phyloP scores from a whole-genome alignment of 2,888 invertebrate species.

The Pachliopta kotzebuea region DNA sequence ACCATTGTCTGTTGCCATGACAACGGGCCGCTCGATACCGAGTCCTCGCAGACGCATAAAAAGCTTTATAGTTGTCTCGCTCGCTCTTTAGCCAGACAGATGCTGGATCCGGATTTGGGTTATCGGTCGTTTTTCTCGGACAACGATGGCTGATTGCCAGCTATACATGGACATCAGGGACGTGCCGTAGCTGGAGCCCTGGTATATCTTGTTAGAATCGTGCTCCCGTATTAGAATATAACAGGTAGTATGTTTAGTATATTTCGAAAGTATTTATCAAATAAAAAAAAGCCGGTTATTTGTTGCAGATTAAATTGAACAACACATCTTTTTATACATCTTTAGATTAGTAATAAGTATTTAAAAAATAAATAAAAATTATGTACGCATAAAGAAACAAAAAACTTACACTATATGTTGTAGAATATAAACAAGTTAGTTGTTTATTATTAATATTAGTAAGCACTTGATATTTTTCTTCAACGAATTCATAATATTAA shows the following conservation, averaged over 20 bases:
- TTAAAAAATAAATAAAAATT: constrained; percentile 9
- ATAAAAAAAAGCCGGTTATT: too few species aligned
- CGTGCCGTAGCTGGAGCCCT: constrained; percentile 43
- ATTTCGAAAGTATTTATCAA: too few species aligned
- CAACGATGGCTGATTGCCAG: constrained; percentile 71
- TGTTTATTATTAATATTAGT: background rate
- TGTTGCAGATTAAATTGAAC: too few species aligned
- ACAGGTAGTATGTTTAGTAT: too few species aligned
- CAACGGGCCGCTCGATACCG: constrained; percentile 76
- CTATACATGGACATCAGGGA: constrained; percentile 66
- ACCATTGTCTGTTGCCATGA: constrained; percentile 80
- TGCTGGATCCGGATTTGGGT: constrained; percentile 63
- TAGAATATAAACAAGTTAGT: background rate
- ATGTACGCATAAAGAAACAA: too few species aligned
- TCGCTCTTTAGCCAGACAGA: constrained; percentile 63
- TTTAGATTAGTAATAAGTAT: background rate
- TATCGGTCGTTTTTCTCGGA: constrained; percentile 57
- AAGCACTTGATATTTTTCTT: background rate
- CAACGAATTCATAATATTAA: background rate
- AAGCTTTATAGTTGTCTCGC: constrained; percentile 70
- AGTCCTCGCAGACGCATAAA: constrained; percentile 58
- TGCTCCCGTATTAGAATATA: constrained; percentile 57
- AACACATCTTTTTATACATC: too few species aligned
- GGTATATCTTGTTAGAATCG: constrained; percentile 66
- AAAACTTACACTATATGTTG: background rate